Evolutionary conservation across 2,888 invertebrate species (phyloP).

Genomic region (Cheilosia variabilis): DNA sequence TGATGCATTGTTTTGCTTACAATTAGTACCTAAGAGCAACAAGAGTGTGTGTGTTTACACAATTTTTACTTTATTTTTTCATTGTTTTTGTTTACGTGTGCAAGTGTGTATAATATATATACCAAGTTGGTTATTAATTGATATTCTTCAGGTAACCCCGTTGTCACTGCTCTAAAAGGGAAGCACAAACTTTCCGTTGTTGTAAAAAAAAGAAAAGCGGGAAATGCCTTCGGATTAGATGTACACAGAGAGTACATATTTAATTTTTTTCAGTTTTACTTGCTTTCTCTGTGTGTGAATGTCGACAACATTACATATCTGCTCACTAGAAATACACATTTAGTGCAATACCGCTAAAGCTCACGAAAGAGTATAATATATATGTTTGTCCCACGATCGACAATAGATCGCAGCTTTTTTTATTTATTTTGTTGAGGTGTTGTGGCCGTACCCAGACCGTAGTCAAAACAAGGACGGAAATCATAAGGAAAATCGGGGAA

Average conservation of each 20-base stretch:
- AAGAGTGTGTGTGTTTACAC: slow-evolving; percentile 24
- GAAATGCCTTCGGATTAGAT: slow-evolving; percentile 29
- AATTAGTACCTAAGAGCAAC: slow-evolving; percentile 32
- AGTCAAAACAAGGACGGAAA: slow-evolving; percentile 2
- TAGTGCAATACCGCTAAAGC: slow-evolving; percentile 63
- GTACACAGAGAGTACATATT: slow-evolving; percentile 22
- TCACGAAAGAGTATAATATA: slow-evolving; percentile 41
- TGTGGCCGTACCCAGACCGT: slow-evolving; percentile 34
- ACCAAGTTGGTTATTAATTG: slow-evolving; percentile 8
- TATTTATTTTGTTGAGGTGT: slow-evolving; percentile 18
- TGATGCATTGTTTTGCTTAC: slow-evolving; percentile 46
- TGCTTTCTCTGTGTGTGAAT: not conserved
- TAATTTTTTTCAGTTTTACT: not conserved
- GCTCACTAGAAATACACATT: slow-evolving; percentile 46
- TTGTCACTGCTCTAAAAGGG: slow-evolving; percentile 3
- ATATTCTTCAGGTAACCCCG: slow-evolving; percentile 24
- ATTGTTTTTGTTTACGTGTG: not conserved
- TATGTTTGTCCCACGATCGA: slow-evolving; percentile 49
- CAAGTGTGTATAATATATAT: slow-evolving; percentile 13
- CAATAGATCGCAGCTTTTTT: slow-evolving; percentile 64
- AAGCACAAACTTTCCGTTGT: slow-evolving; percentile 1
- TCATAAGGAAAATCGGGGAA: slow-evolving; percentile 32
- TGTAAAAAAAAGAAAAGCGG: slow-evolving; percentile 23
- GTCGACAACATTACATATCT: slow-evolving; percentile 18
- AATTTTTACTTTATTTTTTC: not conserved